Base-by-base conservation (phyloP, 2,113 vertebrate species). In the Leptobrachium leishanense region DNA sequence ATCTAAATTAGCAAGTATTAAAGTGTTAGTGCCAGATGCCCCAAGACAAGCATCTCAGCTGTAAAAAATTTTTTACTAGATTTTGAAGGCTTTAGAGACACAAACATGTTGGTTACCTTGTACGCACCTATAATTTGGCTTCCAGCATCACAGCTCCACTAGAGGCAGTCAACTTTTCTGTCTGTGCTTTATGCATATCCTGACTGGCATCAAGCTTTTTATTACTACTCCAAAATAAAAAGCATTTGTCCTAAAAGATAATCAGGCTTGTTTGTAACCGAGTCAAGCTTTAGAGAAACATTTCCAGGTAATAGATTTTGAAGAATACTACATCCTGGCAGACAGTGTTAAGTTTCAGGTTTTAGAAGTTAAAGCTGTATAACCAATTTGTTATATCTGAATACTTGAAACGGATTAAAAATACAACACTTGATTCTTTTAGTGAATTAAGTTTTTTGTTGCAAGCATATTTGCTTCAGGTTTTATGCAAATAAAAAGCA, bases 161-260 rank as follows among this genome's bases (percentile, higher is more conserved):
- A 82, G 84, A 77, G 86, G 86, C 75, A 0, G 89, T 85, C 64
- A 89, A 85, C 81, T 84, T 86, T 85, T 90, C 87, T 77, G 84
- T 87, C 74, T 53, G 83, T 83, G 87, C 86, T 88, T 89, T 85
- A 84, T 62, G 65, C 79, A 88, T 86, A 84, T 90, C 87, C 88
- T 85, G 88, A 89, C 75, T 85, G 86, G 89, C 82, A 82, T 90
- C 83, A 83, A 82, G 85, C 85, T 92, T 89, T 90, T 91, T 92
- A 92, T 85, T 91, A 90, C 89, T 90, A 90, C 81, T 91, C 91
- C 89, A 89, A 90, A 93, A 92, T 86, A 93, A 89, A 91, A 84
- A 87, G 87, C 86, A 89, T 59, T 90, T 92, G 72, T 86, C 92
- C 92, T 94, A 92, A 88, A 94, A 94, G 87, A 92, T 86, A 94